Percentiles rank a stretch among this genome's conserved stretches.
Evolutionary conservation across 2,113 vertebrate genomes (phyloP).

Genomic region (Labeo catla): DNA sequence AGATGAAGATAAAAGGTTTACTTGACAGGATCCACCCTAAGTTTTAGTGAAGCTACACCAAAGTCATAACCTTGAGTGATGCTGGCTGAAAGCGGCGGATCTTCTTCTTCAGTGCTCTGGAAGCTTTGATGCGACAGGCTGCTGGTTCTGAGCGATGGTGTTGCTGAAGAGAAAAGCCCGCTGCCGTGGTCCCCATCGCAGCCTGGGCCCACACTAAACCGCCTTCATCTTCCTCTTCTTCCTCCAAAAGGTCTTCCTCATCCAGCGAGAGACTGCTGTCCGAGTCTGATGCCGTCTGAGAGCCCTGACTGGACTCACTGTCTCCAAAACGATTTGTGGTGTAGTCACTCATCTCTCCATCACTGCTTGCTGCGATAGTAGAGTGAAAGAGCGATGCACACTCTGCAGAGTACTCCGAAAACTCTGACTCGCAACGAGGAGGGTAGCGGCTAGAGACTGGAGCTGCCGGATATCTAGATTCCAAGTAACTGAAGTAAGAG

Average conservation of each 20-base stretch:
- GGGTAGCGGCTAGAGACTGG: slow-evolving; percentile 61
- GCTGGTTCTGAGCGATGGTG: slow-evolving; percentile 76
- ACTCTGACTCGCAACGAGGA: slow-evolving; percentile 78
- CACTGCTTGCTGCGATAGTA: slow-evolving; percentile 84
- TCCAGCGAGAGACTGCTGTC: slow-evolving; percentile 74
- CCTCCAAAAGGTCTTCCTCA: slow-evolving; percentile 67
- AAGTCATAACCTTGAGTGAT: slow-evolving; percentile 93
- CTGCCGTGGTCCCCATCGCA: slow-evolving; percentile 66
- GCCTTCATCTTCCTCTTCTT: slow-evolving; percentile 68
- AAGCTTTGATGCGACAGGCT: slow-evolving; percentile 92
- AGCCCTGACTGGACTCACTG: slow-evolving; percentile 84
- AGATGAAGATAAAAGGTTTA: neutral
- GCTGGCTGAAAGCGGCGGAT: slow-evolving; percentile 91
- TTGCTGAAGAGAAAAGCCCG: slow-evolving; percentile 65
- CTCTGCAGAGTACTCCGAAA: slow-evolving; percentile 81
- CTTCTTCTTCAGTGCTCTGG: slow-evolving; percentile 92
- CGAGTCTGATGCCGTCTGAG: slow-evolving; percentile 70
- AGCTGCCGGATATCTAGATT: slow-evolving; percentile 72
- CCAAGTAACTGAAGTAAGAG: slow-evolving; percentile 68
- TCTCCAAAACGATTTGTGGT: slow-evolving; percentile 88
- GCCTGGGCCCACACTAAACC: slow-evolving; percentile 80
- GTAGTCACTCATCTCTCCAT: slow-evolving; percentile 86
- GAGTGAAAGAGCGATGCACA: slow-evolving; percentile 84
- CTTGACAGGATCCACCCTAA: neutral
- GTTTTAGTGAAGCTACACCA: slow-evolving; percentile 75